Base-by-base conservation (phyloP, 2,113 vertebrate genomes). In the Chloebia gouldiae region DNA sequence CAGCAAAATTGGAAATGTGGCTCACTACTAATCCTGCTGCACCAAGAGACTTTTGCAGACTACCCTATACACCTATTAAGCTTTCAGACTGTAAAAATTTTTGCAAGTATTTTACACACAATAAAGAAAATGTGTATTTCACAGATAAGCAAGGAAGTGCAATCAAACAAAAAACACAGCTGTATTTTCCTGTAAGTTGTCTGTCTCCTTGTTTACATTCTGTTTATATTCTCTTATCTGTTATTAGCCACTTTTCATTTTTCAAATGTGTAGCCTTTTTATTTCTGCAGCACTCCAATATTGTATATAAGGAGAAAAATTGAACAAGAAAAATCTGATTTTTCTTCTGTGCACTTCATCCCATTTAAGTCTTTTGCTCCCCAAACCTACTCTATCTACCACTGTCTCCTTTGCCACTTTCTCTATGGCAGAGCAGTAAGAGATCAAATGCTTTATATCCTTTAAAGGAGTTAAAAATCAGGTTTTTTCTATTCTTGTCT, bases 401-500 rank as follows among this genome's bases (percentile, higher is more conserved):
- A 33, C 24, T 50, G 47, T 56, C 49, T 47, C 24, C 14, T 72
- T 68, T 81, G 44, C 15, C 31, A 33, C 37, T 54, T 85, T 23
- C 27, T 57, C 40, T 47, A 24, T 0, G 2, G 17, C 30, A 56
- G 4, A 71, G 5, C 1, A 2, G 9, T 12, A 51, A 45, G 15
- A 65, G 11, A 77, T 3, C 15, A 47, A 45, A 3, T 16, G 66
- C 39, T 73, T 83, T 31, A n/a, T 13, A 16, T 20, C 24, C 30
- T 44, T 75, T 56, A 60, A 1, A 91, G 23, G 18, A 88, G 23
- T 20, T 35, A 64, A 50, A 51, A 81, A 68, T 45, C 50, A 31
- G 17, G 17, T 37, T 13, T 64, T 39, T 24, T 42, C 19, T 14
- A 24, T 45, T 66, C 51, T 51, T 44, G 37, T 65, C 33, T 45